Evolutionary conservation across 2,888 invertebrate species (phyloP), one percentile per base, ranked within the genome.

Genomic region (Encarsia formosa): DNA sequence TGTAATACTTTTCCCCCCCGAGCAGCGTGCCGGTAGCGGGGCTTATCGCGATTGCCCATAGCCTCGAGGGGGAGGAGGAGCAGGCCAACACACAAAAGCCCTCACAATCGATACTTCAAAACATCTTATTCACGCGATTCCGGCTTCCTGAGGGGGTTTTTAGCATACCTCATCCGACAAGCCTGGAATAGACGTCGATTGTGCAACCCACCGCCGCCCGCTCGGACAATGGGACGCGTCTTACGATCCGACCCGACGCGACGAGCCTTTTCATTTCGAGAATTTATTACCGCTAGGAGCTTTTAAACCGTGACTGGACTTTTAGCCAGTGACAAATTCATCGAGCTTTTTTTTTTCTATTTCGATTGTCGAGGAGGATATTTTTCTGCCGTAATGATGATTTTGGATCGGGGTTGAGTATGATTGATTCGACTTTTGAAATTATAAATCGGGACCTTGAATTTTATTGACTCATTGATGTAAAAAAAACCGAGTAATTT

Each of bases 261-360:
- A 45, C 55, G 43, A 37, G 43, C 41, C 56, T 54, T 51, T 56
- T 56, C 56, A 54, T 56, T 45, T 50, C 49, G 48, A 54, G 51
- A 53, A 56, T 56, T 56, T 54, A 53, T 56, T 54, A 54, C 53
- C 53, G 56, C 53, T 53, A 53, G 18, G 43, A 31, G 29, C 44
- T 31, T 20, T 52, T 48, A 55, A 54, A 45, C 47, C 63, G 61
- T 61, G 59, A 59, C 60, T 59, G 59, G 61, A 63, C 57, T 60
- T 59, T 8, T 57, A 61, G 61, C 61, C 64, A 67, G 65, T 68
- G 68, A 68, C 70, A 67, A 71, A 71, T 70, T 63, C 67, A 68
- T 68, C 65, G 63, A 65, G 68, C 2, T 9, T 24, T 13, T 9
- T 20, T 13, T 16, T 13, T 31, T 32, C 42, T 42, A 42, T 38